phyloP scores from a whole-genome alignment of 1,140 invertebrate species.

The Drosophila kurseongensis region DNA sequence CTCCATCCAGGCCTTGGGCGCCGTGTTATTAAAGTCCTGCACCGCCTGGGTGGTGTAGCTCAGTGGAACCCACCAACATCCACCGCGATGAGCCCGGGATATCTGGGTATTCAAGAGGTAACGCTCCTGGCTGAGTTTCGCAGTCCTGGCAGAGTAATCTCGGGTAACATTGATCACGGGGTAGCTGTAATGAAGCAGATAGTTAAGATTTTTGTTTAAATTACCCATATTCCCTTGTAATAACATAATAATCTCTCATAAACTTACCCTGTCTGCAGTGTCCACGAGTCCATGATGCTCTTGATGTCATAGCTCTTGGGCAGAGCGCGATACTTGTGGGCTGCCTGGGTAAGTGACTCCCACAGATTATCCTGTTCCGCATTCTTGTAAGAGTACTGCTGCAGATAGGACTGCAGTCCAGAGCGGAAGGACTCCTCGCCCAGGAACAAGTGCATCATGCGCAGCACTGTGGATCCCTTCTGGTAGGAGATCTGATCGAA shows the following conservation, averaged over 20 bases:
- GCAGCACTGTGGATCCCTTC: conserved; percentile 92
- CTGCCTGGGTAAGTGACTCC: conserved; percentile 89
- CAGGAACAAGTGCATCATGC: conserved; percentile 95
- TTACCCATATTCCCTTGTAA: too few species aligned
- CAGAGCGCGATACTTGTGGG: conserved; percentile 85
- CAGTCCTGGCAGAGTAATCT: conserved; percentile 86
- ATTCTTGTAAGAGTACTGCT: conserved; percentile 87
- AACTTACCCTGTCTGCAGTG: conserved; percentile 87
- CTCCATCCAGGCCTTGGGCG: conserved; percentile 87
- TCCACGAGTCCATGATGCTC: conserved; percentile 93
- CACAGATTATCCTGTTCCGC: conserved; percentile 94
- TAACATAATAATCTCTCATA: too few species aligned
- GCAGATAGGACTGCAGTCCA: conserved; percentile 89
- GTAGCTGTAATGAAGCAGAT: conserved; percentile 85
- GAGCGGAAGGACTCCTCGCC: conserved; percentile 90
- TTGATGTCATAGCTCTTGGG: conserved; percentile 87
- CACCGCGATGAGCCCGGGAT: conserved; percentile 28
- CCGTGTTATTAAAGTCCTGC: conserved; percentile 88
- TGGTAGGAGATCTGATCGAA: conserved; percentile 96
- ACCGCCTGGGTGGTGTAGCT: conserved; percentile 88
- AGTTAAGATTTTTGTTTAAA: too few species aligned
- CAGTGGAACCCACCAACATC: conserved; percentile 87
- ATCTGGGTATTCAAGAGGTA: conserved; percentile 81
- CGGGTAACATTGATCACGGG: conserved; percentile 90
- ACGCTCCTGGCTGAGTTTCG: conserved; percentile 86